Conservation (phyloP, 2,113 vertebrate species). For the Chitala chitala region DNA sequence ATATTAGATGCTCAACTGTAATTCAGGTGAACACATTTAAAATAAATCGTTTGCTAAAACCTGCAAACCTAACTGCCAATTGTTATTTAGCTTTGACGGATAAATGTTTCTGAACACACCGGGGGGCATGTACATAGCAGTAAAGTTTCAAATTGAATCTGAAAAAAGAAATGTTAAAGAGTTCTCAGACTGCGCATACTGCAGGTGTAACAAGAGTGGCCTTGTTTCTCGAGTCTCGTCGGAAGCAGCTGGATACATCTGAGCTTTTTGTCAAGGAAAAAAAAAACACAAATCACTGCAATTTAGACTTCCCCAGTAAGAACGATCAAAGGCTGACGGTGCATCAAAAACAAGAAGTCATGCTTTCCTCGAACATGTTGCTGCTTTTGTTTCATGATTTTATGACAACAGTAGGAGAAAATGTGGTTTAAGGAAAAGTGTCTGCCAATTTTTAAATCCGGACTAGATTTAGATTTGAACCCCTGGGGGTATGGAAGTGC, state of each 20-base stretch:
- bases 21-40: constrained; percentile 5
- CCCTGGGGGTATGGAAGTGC: no score
- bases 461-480: no score
- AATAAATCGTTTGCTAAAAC: neutral
- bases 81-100: neutral
- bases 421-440: no score
- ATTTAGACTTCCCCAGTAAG: no score
- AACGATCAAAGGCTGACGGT: no score
- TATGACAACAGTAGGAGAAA: no score
- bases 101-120: neutral
- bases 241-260: neutral
- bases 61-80: neutral
- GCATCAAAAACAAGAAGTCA: no score
- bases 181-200: neutral
- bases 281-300: neutral
- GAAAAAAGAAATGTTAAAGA: neutral
- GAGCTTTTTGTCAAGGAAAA: neutral
- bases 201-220: neutral
- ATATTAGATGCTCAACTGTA: neutral
- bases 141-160: neutral
- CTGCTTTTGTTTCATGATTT: no score
- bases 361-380: neutral
- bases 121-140: neutral
- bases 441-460: no score
- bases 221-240: neutral